Conservation (phyloP, 2,113 vertebrate genomes). For the Chinchilla lanigera region DNA sequence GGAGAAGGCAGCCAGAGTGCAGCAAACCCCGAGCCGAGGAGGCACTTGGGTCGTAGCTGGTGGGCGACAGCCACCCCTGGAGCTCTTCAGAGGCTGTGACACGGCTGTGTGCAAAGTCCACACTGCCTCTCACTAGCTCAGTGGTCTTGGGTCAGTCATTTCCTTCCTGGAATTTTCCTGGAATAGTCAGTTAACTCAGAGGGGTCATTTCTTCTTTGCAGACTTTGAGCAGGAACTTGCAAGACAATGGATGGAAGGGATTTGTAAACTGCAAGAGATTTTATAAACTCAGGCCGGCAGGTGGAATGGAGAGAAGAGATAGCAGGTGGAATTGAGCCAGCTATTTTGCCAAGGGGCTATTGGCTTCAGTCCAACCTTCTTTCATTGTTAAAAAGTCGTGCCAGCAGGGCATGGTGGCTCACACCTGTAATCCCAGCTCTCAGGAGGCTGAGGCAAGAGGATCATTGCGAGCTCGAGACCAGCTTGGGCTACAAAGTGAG, state of each 20-base stretch:
- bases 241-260: not conserved
- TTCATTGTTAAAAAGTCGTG: not conserved
- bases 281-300: not conserved
- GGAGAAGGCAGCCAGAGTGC: accelerated
- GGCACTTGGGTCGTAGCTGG: accelerated
- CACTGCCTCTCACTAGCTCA: not conserved
- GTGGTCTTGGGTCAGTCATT: not conserved
- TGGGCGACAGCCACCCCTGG: accelerated
- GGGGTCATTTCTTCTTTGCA: not conserved
- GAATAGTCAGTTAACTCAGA: not conserved
- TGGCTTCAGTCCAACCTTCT: not conserved
- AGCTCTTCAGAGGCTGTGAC: not conserved
- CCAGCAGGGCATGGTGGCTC: too few relatives aligned
- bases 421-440: too few relatives aligned
- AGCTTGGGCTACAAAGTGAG: too few relatives aligned
- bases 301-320: not conserved
- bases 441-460: too few relatives aligned
- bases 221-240: not conserved
- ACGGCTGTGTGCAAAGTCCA: too few relatives aligned
- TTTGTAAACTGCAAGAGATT: not conserved
- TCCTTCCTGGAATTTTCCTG: not conserved
- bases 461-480: too few relatives aligned
- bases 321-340: not conserved
- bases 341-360: not conserved
- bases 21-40: accelerated